A percentile compares a stretch with the other conserved stretches of the same genome.
phyloP scores from a whole-genome alignment of 2,797 vertebrate species.

The Anabacerthia variegaticeps region DNA sequence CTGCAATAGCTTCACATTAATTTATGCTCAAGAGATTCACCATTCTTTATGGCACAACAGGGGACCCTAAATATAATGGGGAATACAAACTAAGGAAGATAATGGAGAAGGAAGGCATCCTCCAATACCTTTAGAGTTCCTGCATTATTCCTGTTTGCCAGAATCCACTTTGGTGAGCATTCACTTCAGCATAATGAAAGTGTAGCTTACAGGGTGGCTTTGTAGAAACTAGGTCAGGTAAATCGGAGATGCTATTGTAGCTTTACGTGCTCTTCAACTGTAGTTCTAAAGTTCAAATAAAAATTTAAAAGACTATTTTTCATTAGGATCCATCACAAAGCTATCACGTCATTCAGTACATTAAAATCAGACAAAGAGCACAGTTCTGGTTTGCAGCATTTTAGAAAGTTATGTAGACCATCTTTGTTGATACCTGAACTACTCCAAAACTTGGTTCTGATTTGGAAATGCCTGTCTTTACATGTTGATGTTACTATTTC shows the following conservation, averaged over 20 bases:
- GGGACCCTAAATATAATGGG: conserved; percentile 12
- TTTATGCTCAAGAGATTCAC: conserved; percentile 39
- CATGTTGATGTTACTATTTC: background rate
- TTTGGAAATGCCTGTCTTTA: background rate
- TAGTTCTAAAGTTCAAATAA: background rate
- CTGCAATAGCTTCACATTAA: background rate
- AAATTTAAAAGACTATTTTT: background rate
- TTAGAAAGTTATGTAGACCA: background rate
- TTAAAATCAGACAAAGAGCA: background rate
- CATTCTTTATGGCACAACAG: background rate
- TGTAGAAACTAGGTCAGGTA: conserved; percentile 9
- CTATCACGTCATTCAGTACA: background rate
- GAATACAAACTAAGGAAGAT: conserved; percentile 17
- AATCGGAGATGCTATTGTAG: background rate
- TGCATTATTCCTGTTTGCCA: background rate
- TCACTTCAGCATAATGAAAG: background rate
- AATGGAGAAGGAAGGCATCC: background rate
- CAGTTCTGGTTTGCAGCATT: background rate
- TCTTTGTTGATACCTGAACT: background rate
- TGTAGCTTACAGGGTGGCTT: background rate
- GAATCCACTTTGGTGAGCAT: background rate
- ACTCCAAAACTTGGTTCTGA: background rate
- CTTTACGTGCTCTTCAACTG: background rate
- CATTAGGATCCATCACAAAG: background rate
- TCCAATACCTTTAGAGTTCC: background rate